Evolutionary conservation across 1,140 invertebrate species (phyloP).

Genomic region (Drosophila subpulchrella): DNA sequence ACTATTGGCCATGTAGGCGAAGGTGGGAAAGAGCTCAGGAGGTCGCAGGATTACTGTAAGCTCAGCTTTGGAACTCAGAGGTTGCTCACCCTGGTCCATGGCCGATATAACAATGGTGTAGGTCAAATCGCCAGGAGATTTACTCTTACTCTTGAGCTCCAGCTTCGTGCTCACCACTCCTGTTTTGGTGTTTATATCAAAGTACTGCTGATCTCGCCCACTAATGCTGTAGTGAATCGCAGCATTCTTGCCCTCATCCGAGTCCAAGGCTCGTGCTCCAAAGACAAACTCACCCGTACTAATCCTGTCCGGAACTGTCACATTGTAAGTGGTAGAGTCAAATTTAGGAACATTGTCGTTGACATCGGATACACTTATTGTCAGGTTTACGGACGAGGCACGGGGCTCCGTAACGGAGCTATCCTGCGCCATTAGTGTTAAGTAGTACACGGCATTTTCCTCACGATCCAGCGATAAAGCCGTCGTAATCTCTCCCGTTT

Average conservation of each 20-base stretch:
- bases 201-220: conserved; percentile 91
- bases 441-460: conserved; percentile 89
- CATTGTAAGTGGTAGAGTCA: conserved; percentile 88
- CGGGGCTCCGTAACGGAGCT: conserved; percentile 92
- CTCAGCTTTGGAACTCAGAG: conserved; percentile 88
- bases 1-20: conserved; percentile 88
- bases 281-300: conserved; percentile 93
- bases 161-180: conserved; percentile 92
- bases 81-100: conserved; percentile 88
- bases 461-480: conserved; percentile 91
- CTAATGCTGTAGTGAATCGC: conserved; percentile 91
- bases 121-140: conserved; percentile 84
- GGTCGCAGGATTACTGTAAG: conserved; percentile 90
- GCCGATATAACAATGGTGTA: conserved; percentile 91
- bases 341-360: conserved; percentile 96
- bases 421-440: conserved; percentile 94
- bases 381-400: conserved; percentile 92
- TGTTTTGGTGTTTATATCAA: conserved; percentile 90
- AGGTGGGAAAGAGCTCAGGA: conserved; percentile 90
- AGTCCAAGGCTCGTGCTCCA: conserved; percentile 92
- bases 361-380: conserved; percentile 91
- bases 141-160: conserved; percentile 78
- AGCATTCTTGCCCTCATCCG: conserved; percentile 92
- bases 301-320: conserved; percentile 92
- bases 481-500: conserved; percentile 91